Evolutionary conservation across 2,113 vertebrate species (phyloP), one percentile per base, ranked within the genome.

Genomic region (Rhagologus leucostigma): DNA sequence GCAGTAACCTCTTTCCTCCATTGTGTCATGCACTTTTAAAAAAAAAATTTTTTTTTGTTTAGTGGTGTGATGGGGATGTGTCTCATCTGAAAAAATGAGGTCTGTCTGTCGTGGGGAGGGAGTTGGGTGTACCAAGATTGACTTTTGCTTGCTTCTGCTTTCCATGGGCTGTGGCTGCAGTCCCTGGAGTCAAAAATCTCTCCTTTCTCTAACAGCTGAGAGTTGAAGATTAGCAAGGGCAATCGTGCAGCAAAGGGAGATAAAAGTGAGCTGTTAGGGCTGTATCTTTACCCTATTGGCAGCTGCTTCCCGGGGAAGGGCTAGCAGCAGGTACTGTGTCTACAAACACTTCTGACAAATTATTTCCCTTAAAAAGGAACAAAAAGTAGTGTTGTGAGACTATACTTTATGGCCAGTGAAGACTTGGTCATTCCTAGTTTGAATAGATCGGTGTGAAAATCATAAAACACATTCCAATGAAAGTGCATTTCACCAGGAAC

Each of bases 51-150:
- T 10, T 53, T 88, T 94, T 83, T 94, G 68, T 96, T 93, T 76
- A 52, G 62, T 76, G 80, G 67, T 3, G 19, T 64, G 78, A 23
- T 0, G 2, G 52, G 56, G 20, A 57, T 81, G 69, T 71, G 65
- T 81, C 65, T 96, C 67, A 59, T 95, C 64, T 82, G 60, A 93
- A 91, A 88, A 80, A 81, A 42, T 81, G 13, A 91, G 56, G 82
- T 60, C 46, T 87, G n/a, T 89, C 73, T 88, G 49, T 90, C 0
- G 2, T 73, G 59, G 71, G 52, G 70, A 94, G 59, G 59, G 39
- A 94, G n/a, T 14, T 83, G 76, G 85, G 53, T 92, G 52, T 96
- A 81, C 80, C 44, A 53, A 30, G 68, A 86, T 60, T 86, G 63
- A 44, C 46, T 78, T 78, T 10, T 16, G 33, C 55, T 94, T 27